These are phyloP conservation scores for Macrobrachium nipponense DNA, from an alignment of 1,140 invertebrate genomes.

Conservation along the genomic window DNA sequence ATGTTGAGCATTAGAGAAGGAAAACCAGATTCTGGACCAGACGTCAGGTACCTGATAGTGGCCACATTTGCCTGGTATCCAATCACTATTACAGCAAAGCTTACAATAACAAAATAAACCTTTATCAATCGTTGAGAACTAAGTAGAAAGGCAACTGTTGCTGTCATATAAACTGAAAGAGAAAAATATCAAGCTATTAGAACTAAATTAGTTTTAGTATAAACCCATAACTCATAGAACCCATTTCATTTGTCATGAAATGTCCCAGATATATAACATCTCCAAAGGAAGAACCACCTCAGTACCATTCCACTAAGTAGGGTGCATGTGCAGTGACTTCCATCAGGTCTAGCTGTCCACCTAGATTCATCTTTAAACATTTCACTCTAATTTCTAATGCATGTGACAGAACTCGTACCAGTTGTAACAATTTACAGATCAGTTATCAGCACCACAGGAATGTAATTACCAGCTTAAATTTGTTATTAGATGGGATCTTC, in stretches of 20 bases:
- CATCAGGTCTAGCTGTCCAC: too few relatives aligned
- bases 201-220: not conserved
- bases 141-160: constrained; percentile 49
- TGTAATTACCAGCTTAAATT: too few relatives aligned
- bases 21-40: constrained; percentile 28
- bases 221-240: not conserved
- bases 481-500: too few relatives aligned
- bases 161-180: constrained; percentile 43
- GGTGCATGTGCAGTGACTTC: too few relatives aligned
- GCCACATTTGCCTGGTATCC: constrained; percentile 50
- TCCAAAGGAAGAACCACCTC: too few relatives aligned
- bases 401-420: too few relatives aligned
- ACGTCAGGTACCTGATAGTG: constrained; percentile 25
- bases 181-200: not conserved
- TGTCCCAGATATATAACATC: too few relatives aligned
- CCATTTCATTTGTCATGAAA: not conserved
- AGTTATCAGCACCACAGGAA: too few relatives aligned
- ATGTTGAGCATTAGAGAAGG: constrained; percentile 33
- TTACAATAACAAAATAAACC: constrained; percentile 44
- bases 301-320: too few relatives aligned
- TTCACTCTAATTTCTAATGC: too few relatives aligned
- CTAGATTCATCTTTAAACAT: too few relatives aligned
- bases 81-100: constrained; percentile 35
- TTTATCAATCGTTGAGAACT: constrained; percentile 44
- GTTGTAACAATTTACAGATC: too few relatives aligned